phyloP scores from a whole-genome alignment of 2,113 vertebrate species.

The Apteryx mantelli region DNA sequence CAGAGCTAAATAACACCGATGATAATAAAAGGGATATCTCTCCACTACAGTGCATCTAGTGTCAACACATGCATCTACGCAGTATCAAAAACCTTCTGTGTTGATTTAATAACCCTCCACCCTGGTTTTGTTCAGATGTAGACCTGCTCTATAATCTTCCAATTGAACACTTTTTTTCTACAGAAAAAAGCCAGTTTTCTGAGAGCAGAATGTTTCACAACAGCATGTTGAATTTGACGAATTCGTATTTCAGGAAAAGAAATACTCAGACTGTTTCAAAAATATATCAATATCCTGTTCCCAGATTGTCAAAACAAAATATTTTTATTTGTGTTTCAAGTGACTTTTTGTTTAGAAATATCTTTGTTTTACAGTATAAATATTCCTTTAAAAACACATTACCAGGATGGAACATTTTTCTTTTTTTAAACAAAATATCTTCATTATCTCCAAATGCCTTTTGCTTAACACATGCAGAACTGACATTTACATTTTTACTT shows the following conservation, averaged over 20 bases:
- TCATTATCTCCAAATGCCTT: not conserved
- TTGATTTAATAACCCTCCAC: constrained; percentile 13
- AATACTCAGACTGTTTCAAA: constrained; percentile 7
- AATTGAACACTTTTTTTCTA: not conserved
- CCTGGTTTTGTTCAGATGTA: not conserved
- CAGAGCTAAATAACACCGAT: not conserved
- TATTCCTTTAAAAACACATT: constrained; percentile 6
- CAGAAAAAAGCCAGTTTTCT: not conserved
- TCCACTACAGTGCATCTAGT: not conserved
- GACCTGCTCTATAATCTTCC: constrained; percentile 1
- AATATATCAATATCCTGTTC: constrained; percentile 39
- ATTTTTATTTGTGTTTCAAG: constrained; percentile 7
- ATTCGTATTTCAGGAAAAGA: not conserved
- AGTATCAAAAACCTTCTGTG: not conserved
- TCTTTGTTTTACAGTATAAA: constrained; percentile 20
- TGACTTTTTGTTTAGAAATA: constrained; percentile 19
- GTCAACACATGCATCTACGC: constrained; percentile 9
- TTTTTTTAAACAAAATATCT: not conserved
- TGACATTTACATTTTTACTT: not conserved
- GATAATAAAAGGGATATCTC: constrained; percentile 20
- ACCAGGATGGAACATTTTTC: not conserved
- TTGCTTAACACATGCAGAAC: not conserved
- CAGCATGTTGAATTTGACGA: not conserved
- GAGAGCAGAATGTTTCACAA: not conserved
- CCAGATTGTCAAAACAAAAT: constrained; percentile 36